Evolutionary conservation across 2,113 vertebrate species (phyloP).

Genomic region (Equus przewalskii): DNA sequence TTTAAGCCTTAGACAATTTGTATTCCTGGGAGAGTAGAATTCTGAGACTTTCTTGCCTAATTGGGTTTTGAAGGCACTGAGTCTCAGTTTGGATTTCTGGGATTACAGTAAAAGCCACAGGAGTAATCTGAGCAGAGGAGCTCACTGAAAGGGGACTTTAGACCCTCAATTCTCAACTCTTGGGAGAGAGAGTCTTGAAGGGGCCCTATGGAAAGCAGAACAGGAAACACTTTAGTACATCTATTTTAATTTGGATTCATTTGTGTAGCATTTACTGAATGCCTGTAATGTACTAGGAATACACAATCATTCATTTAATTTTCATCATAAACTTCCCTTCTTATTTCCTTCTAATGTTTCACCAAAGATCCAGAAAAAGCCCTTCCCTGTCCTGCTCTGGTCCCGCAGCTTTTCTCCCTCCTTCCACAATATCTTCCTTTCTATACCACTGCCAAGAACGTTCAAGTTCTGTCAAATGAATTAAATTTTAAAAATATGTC

Average conservation of each 20-base stretch:
- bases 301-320: background rate
- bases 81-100: constrained; percentile 36
- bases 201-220: background rate
- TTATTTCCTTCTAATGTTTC: constrained; percentile 63
- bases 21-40: background rate
- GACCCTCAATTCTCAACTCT: background rate
- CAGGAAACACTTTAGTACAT: background rate
- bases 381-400: background rate
- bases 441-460: constrained; percentile 37
- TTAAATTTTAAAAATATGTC: constrained; percentile 65
- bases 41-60: constrained; percentile 53
- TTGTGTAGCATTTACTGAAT: constrained; percentile 15
- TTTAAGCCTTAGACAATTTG: background rate
- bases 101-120: background rate
- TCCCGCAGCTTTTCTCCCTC: background rate
- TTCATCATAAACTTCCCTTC: constrained; percentile 61
- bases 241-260: constrained; percentile 33
- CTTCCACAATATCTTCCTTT: constrained; percentile 11
- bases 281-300: background rate
- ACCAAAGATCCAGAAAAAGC: constrained; percentile 39
- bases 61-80: background rate
- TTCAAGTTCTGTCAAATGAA: constrained; percentile 52
- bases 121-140: background rate
- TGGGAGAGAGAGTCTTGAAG: background rate
- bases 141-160: background rate